Evolutionary conservation across 2,797 vertebrate species (phyloP).

Genomic region (Garrulus glandarius): DNA sequence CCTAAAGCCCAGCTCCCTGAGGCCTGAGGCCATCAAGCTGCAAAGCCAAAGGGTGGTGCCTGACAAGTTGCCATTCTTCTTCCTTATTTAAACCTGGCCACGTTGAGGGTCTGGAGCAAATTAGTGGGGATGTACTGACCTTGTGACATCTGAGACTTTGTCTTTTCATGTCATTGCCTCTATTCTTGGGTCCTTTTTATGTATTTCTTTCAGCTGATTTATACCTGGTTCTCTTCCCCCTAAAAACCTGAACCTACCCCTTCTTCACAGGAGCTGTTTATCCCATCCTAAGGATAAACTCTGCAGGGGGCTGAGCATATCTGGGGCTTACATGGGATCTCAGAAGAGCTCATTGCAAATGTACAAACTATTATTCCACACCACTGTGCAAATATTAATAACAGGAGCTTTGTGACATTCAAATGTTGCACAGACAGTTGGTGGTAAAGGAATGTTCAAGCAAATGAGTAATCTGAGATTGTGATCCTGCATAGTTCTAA

Average conservation of each 20-base stretch:
- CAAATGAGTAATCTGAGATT: slow-evolving; percentile 3
- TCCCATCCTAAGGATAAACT: neutral
- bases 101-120: neutral
- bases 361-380: neutral
- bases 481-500: neutral
- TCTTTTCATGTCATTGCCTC: neutral
- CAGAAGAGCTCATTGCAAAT: neutral
- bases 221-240: neutral
- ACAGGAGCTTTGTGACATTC: slow-evolving; percentile 20
- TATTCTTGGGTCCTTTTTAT: neutral
- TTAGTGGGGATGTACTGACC: too few relatives aligned
- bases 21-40: neutral
- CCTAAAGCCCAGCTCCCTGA: neutral
- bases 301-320: neutral
- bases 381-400: slow-evolving; percentile 1
- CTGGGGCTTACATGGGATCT: neutral
- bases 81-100: neutral
- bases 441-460: neutral
- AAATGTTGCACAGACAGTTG: neutral
- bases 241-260: neutral
- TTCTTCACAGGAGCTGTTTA: neutral
- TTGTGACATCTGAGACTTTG: neutral
- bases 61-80: neutral
- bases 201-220: neutral
- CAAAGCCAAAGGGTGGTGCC: neutral